These are phyloP conservation scores for Tolmerus cingulatus DNA, from an alignment of 2,888 invertebrate genomes.

Conservation along the genomic window DNA sequence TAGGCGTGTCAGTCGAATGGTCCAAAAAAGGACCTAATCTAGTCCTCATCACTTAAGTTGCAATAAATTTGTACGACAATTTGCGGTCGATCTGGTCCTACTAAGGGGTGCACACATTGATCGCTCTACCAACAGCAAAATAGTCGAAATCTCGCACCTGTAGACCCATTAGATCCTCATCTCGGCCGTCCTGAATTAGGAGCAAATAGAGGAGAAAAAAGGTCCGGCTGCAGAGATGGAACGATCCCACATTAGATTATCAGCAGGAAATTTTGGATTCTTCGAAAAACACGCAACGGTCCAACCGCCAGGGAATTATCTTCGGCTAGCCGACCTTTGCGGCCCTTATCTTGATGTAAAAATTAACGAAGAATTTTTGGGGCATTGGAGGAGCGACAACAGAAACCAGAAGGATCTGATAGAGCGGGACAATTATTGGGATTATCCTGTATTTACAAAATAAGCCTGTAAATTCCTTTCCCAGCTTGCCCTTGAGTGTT, in stretches of 20 bases:
- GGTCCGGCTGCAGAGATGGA: constrained; percentile 10
- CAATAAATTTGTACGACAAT: constrained; percentile 37
- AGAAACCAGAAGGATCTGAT: constrained; percentile 38
- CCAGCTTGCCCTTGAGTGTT: background rate
- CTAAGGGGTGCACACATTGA: background rate
- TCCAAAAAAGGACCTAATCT: constrained; percentile 10
- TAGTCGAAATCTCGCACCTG: constrained; percentile 15
- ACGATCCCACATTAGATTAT: constrained; percentile 31
- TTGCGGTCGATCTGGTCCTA: constrained; percentile 12
- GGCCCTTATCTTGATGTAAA: constrained; percentile 31
- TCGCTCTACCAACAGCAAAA: background rate
- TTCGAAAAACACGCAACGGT: constrained; percentile 26
- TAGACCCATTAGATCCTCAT: constrained; percentile 24
- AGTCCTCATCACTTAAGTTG: constrained; percentile 34
- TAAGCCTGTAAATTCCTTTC: constrained; percentile 2
- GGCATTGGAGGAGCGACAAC: background rate
- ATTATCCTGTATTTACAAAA: constrained; percentile 41
- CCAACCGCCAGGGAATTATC: background rate
- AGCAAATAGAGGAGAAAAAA: constrained; percentile 31
- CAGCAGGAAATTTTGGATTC: constrained; percentile 39
- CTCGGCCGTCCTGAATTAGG: background rate
- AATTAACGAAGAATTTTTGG: constrained; percentile 28
- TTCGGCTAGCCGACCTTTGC: background rate
- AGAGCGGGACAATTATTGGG: constrained; percentile 37
- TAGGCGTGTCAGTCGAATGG: background rate